Evolutionary conservation across 2,888 invertebrate species (phyloP), one percentile per base, ranked within the genome.

Genomic region (Amblyjoppa fuscipennis): DNA sequence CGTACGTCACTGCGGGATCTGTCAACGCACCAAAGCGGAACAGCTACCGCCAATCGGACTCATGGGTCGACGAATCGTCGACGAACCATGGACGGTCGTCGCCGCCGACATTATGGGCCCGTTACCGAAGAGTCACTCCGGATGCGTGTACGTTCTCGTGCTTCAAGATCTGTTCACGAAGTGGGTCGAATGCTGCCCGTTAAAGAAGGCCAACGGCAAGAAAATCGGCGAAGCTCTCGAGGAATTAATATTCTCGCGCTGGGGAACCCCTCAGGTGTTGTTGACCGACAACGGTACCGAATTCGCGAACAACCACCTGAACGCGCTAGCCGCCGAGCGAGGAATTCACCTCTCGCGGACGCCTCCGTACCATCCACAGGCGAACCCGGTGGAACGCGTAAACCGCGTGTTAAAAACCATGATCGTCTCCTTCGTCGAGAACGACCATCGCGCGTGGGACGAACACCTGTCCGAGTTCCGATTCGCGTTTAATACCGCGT

Each of bases 371-470:
- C 61, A 75, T 1, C 61, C 75, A 0, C 75, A 61, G 20, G 61
- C 31, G 0, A 75, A 75, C 78, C 90, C 90, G 0, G 88, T 89
- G 0, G 90, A 91, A 64, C 59, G 90, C 2, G 84, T 87, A 0
- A 90, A 90, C 73, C 73, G 90, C 0, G 87, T 87, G 0, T 1
- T 90, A 1, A 89, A 90, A 64, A 91, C 89, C 0, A 89, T 90
- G 88, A 90, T 93, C 0, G 86, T 91, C 0, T 86, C 91, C 0
- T 92, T 84, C 77, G 34, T 90, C 0, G 81, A 76, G 7, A 74
- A 85, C 3, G 81, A 89, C 38, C 91, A 91, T 45, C 61, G 85
- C 0, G 75, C 81, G 2, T 91, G 90, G 91, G 90, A 91, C 64
- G 6, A 68, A 7, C 76, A 89, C 41, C 45, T 91, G 1, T 34